Evolutionary conservation across 2,797 vertebrate species (phyloP).

Genomic region (Darevskia nairensis): DNA sequence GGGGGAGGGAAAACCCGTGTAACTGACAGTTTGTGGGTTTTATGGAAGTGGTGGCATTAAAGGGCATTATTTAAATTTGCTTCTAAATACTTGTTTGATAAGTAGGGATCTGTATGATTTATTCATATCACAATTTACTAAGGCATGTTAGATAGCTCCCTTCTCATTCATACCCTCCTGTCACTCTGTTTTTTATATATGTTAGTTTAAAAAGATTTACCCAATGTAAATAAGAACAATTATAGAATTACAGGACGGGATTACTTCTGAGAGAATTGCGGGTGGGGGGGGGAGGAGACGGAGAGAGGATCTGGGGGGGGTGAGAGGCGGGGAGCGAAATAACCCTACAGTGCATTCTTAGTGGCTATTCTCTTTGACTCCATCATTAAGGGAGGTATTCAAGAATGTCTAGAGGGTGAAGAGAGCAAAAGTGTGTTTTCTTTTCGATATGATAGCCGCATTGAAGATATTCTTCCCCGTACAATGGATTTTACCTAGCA

Average conservation of each 20-base stretch:
- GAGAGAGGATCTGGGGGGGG: constrained; percentile 12
- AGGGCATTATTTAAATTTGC: constrained; percentile 75
- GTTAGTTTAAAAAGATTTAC: constrained; percentile 75
- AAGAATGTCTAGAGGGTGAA: constrained; percentile 81
- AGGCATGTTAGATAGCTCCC: constrained; percentile 65
- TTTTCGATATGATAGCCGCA: constrained; percentile 84
- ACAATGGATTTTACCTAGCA: constrained; percentile 99
- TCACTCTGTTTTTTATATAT: constrained; percentile 71
- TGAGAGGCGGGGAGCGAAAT: background rate
- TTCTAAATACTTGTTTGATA: constrained; percentile 76
- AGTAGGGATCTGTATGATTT: constrained; percentile 74
- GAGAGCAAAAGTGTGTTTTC: constrained; percentile 91
- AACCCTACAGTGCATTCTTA: constrained; percentile 66
- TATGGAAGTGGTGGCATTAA: constrained; percentile 70
- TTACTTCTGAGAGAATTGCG: constrained; percentile 67
- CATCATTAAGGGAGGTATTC: constrained; percentile 81
- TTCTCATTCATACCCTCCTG: constrained; percentile 70
- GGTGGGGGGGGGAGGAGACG: constrained; percentile 27
- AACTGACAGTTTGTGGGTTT: constrained; percentile 63
- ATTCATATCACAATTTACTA: constrained; percentile 75
- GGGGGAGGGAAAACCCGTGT: constrained; percentile 43
- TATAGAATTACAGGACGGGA: constrained; percentile 75
- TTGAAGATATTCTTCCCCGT: constrained; percentile 86
- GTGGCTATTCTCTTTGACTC: constrained; percentile 78
- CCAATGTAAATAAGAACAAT: constrained; percentile 78